Conservation (phyloP, 2,888 invertebrate genomes). For the Sarcophaga caerulescens region DNA sequence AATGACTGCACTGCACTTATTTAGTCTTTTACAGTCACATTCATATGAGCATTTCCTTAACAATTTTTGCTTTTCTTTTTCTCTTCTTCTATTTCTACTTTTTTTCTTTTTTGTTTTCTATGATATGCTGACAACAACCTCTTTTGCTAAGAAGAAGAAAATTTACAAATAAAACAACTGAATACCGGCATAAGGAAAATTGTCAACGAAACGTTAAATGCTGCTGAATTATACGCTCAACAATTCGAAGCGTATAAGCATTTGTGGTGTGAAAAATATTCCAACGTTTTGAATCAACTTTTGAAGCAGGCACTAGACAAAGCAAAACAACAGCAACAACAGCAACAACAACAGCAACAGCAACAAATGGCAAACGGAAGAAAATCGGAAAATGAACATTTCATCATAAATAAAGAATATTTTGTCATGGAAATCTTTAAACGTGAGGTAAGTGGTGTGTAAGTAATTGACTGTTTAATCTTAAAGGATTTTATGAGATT, state of each 20-base stretch:
- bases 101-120: constrained; percentile 15
- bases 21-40: too few species aligned
- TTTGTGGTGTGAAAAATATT: constrained; percentile 76
- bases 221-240: constrained; percentile 74
- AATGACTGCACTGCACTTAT: too few species aligned
- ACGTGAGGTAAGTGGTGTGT: constrained; percentile 74
- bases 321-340: constrained; percentile 35
- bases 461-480: background rate
- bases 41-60: too few species aligned
- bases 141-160: constrained; percentile 36
- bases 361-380: background rate
- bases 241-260: constrained; percentile 76
- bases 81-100: background rate
- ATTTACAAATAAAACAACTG: constrained; percentile 73
- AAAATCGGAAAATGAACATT: background rate
- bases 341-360: background rate
- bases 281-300: constrained; percentile 73
- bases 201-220: constrained; percentile 73
- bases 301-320: constrained; percentile 68
- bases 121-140: background rate
- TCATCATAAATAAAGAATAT: constrained; percentile 71
- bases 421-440: constrained; percentile 78
- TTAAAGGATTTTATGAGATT: background rate
- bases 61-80: background rate
- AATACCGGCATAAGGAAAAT: constrained; percentile 72